Evolutionary conservation across 2,113 vertebrate genomes (phyloP), one percentile per base, ranked within the genome.

Genomic region (Anarhynchus alexandrinus): DNA sequence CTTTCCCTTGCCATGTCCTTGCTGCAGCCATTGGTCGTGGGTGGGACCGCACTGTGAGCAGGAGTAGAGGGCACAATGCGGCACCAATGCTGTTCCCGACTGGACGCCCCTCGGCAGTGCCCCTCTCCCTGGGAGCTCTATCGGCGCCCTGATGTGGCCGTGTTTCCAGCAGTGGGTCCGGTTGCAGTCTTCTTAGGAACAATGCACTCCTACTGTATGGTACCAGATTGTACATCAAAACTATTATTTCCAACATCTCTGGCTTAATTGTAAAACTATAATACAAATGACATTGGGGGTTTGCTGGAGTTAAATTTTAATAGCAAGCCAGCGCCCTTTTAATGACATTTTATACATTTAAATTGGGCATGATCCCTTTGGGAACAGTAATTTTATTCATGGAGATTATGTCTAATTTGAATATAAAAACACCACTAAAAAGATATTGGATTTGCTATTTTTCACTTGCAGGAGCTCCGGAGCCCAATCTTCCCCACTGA

Each of bases 321-420:
- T 62, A 93, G 92, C 90, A 90, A 90, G 93, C 59, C 94, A 87
- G 64, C 12, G 25, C 96, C 96, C 94, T 55, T 19, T 91, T 95
- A 97, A 96, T 93, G 94, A 94, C 94, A 94, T 98, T 96, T 96
- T 93, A 95, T 73, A 92, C 94, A 94, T 97, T 97, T 96, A 97
- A 98, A 97, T 96, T 95, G 97, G 92, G 94, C 20, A 43, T 54
- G 90, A 96, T 96, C 96, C 97, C 96, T 97, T 96, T 91, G 98
- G 97, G 97, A 97, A 96, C 90, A 87, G 93, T 96, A 93, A 97
- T 97, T 96, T 97, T 97, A 97, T 97, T 98, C 97, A 97, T 95
- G 86, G 92, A 98, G 97, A 94, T 91, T 94, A 94, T 40, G 57
- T 94, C 96, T 98, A 94, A 98, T 97, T 95, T 97, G 96, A 98